Evolutionary conservation across 2,797 vertebrate species (phyloP), one percentile per base, ranked within the genome.

Genomic region (Sebastes goodei): DNA sequence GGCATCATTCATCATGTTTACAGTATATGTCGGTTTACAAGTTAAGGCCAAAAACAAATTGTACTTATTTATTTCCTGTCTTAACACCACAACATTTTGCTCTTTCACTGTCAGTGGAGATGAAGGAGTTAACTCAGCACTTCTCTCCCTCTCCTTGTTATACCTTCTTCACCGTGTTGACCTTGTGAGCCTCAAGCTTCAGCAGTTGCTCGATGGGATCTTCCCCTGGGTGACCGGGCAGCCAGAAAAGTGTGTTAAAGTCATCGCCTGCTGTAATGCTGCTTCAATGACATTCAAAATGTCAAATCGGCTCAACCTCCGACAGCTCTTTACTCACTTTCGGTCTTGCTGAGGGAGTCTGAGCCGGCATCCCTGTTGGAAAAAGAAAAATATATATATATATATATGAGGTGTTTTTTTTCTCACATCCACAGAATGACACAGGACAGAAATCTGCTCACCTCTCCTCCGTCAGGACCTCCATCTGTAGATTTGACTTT

Each of bases 191-290:
- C 75, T 96, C 96, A 74, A 95, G 92, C 81, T 86, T 96, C 88
- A 99, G 96, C 80, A 99, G 96, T 62, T 97, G 95, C 90, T 98
- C 97, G 66, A 99, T 97, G 81, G 95, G 90, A 53, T 98, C 97
- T 35, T 90, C 92, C 81, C 90, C 94, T 96, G 87, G 53, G 91
- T 70, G 80, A 84, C 46, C 52, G 89, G 66, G 81, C 68, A 86
- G 75, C 30, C 62, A 87, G 71, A 66, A 62, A 76, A 84, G 66
- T 23, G 74, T 77, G 68, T 93, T 82, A 76, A 76, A 66, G 73
- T 68, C 74, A 70, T 12, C 14, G 71, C n/a, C 33, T 25, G 61
- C 76, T 38, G 23, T 60, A 77, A 81, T 66, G 70, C 65, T 71
- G 66, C 66, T 86, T 81, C 75, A 63, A 80, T 78, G 72, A 84